Conservation (phyloP, 2,888 invertebrate genomes). For the Polyploca ridens region DNA sequence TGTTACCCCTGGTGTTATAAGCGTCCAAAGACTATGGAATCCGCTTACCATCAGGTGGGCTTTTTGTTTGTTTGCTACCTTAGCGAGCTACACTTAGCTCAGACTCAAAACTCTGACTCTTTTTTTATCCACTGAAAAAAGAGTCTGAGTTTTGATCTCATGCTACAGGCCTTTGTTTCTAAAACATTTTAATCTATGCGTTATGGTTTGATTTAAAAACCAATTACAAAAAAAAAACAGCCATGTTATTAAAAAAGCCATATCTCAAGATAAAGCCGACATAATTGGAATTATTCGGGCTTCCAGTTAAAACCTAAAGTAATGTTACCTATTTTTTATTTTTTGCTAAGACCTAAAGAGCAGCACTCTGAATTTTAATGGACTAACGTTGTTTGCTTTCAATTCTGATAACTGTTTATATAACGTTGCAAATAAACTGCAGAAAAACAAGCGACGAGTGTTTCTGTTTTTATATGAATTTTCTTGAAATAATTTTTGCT, state of each 20-base stretch:
- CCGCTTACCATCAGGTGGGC: no score
- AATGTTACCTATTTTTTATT: neutral
- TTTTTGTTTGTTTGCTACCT: no score
- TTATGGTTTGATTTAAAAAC: no score
- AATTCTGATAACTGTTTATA: slow-evolving; percentile 9
- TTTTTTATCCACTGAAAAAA: no score
- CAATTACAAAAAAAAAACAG: no score
- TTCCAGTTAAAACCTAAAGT: neutral
- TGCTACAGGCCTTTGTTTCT: no score
- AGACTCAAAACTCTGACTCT: no score
- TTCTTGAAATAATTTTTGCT: neutral
- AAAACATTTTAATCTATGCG: no score
- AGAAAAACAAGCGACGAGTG: neutral
- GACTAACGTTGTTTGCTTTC: slow-evolving; percentile 6
- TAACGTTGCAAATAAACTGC: neutral
- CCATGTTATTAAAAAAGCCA: neutral
- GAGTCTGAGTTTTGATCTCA: no score
- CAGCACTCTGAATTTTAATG: slow-evolving; percentile 12
- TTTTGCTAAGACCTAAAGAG: slow-evolving; percentile 5
- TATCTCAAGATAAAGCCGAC: neutral
- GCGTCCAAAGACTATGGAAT: no score
- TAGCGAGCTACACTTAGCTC: no score
- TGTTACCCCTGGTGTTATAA: no score
- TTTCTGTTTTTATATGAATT: neutral
- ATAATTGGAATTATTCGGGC: neutral